Percentiles rank a stretch among this genome's conserved stretches.
Conservation (phyloP, 2,888 invertebrate genomes). For the Nasonia oneida region DNA sequence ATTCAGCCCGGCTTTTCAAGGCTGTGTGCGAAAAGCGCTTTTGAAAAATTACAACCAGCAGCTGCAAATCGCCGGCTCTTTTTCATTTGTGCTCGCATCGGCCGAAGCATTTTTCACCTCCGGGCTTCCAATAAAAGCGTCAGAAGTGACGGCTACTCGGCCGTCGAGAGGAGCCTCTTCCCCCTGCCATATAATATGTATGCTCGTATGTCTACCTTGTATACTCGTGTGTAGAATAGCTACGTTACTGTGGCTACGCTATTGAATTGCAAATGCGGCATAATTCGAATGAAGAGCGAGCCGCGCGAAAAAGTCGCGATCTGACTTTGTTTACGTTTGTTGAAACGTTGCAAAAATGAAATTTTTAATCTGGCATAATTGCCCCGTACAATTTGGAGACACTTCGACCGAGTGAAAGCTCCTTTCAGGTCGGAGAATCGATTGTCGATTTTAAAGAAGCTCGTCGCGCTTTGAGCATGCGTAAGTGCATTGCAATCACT, state of each 20-base stretch:
- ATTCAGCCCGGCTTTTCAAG: no score
- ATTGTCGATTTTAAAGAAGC: neutral
- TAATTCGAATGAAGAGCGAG: conserved; percentile 9
- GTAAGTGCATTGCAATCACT: neutral
- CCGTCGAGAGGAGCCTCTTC: neutral
- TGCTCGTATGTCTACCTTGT: neutral
- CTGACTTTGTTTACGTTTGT: no score
- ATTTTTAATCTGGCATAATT: no score
- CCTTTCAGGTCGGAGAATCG: no score
- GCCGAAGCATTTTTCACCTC: neutral
- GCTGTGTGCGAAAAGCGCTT: no score
- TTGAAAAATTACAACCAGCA: neutral
- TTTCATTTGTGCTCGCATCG: neutral
- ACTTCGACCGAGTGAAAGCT: no score
- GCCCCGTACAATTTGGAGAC: neutral
- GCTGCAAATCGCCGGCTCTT: neutral
- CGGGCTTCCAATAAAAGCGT: conserved; percentile 1
- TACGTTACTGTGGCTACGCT: neutral
- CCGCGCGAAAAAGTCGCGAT: neutral
- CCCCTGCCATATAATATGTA: neutral
- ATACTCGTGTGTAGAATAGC: neutral
- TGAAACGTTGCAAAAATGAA: no score
- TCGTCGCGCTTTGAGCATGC: neutral
- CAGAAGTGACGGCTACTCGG: neutral
- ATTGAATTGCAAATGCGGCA: conserved; percentile 46